phyloP scores from a whole-genome alignment of 1,140 invertebrate species.

The Dicyema japonicum region DNA sequence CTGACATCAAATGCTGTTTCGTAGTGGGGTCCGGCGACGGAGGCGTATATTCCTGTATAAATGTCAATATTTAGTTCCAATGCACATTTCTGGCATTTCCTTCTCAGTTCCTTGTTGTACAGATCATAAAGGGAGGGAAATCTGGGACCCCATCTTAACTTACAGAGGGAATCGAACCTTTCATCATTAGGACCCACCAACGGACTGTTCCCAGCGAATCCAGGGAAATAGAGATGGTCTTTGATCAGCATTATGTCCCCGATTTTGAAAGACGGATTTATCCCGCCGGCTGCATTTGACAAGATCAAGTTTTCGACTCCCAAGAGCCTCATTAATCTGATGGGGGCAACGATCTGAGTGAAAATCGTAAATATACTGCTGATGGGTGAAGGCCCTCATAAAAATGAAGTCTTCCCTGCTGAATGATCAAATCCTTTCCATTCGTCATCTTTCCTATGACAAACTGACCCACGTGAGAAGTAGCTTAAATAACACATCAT shows the following conservation, averaged over 20 bases:
- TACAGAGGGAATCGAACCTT: too few species aligned
- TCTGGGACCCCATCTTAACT: background rate
- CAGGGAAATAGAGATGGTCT: slow-evolving; percentile 57
- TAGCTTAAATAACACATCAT: slow-evolving; percentile 38
- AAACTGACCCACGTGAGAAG: slow-evolving; percentile 51
- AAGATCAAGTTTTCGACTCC: slow-evolving; percentile 51
- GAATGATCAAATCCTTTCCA: slow-evolving; percentile 44
- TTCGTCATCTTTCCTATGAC: slow-evolving; percentile 52
- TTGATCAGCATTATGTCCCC: slow-evolving; percentile 82
- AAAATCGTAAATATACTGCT: too few species aligned
- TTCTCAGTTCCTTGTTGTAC: background rate
- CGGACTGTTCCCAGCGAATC: slow-evolving; percentile 56
- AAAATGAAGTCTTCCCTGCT: slow-evolving; percentile 75
- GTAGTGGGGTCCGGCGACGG: too few species aligned
- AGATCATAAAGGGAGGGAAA: background rate
- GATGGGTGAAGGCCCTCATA: slow-evolving; percentile 95
- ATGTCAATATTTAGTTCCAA: too few species aligned
- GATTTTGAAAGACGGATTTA: slow-evolving; percentile 48
- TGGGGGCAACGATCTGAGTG: slow-evolving; percentile 51
- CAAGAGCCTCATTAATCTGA: slow-evolving; percentile 64
- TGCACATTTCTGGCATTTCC: too few species aligned
- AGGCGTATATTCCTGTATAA: too few species aligned
- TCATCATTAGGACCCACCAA: slow-evolving; percentile 66
- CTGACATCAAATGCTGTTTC: too few species aligned
- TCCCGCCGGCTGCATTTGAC: slow-evolving; percentile 68